Conservation (phyloP, 2,113 vertebrate genomes). For the Heterotilapia buettikoferi region DNA sequence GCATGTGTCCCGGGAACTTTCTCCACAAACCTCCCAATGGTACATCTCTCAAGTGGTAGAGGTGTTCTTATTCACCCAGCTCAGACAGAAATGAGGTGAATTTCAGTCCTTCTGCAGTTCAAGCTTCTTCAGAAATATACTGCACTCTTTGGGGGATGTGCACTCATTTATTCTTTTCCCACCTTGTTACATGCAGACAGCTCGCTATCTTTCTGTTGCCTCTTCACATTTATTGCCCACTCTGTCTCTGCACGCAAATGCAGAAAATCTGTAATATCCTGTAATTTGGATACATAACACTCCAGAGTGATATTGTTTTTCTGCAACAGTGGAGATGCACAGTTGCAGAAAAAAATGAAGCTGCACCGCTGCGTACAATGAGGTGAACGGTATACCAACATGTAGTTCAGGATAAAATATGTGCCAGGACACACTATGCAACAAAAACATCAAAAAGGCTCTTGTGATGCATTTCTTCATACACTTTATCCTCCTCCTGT, state of each 20-base stretch:
- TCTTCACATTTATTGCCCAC: background rate
- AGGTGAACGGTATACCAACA: background rate
- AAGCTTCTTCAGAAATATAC: slow-evolving; percentile 8
- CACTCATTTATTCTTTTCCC: background rate
- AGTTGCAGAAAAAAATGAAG: background rate
- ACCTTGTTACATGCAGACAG: slow-evolving; percentile 40
- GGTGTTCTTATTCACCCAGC: slow-evolving; percentile 30
- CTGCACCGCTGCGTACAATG: background rate
- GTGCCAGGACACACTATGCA: background rate
- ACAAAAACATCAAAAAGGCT: slow-evolving; percentile 7
- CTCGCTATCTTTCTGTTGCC: slow-evolving; percentile 11
- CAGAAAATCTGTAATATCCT: background rate
- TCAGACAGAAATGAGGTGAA: slow-evolving; percentile 29
- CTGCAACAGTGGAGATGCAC: background rate
- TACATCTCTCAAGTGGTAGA: slow-evolving; percentile 25
- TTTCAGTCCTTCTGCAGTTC: background rate
- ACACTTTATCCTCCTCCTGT: slow-evolving; percentile 5
- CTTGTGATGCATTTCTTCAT: background rate
- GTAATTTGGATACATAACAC: background rate
- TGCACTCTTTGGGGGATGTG: slow-evolving; percentile 1
- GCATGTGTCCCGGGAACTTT: slow-evolving; percentile 40
- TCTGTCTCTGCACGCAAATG: background rate
- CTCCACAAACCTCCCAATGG: slow-evolving; percentile 38
- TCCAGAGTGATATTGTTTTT: background rate
- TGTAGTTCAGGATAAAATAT: slow-evolving; percentile 15